Evolutionary conservation across 2,797 vertebrate species (phyloP), one percentile per base, ranked within the genome.

Genomic region (Antennarius maculatus): DNA sequence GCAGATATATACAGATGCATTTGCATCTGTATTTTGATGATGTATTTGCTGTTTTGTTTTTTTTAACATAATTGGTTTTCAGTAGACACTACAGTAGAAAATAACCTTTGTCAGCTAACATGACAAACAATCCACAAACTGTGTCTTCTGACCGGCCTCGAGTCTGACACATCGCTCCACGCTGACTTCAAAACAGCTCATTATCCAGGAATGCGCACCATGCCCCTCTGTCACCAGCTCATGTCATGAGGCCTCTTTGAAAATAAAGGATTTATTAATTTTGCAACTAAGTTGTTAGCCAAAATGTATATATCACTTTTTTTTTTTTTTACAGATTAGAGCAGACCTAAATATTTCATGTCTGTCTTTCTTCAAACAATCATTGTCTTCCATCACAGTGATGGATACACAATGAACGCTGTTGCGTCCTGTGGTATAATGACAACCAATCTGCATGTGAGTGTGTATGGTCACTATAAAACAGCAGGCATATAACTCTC

Each of bases 291-390:
- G 43, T 53, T 69, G 59, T 79, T 74, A 54, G 76, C 66, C 72
- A 69, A 53, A 69, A 74, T 66, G 45, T 69, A 79, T 66, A 62
- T 54, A 46, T 67, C 13, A 4, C 34, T 73, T 72, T 70, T 23
- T 23, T 23, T 23, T 52, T 61, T 69, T 61, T 72, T 45, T 27
- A 68, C 47, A 77, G 61, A 76, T 73, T 43, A 60, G 73, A 79
- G 60, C 84, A 90, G 88, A 81, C 46, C 70, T 56, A 71, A 84
- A 82, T 73, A 82, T 55, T 65, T 52, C 31, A 49, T 13, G 76
- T 81, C 88, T 89, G 89, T 52, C 52, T 81, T 79, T 74, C 58
- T 56, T 90, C 84, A 88, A 65, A 69, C 64, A 28, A 71, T 64
- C 60, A 48, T 37, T 69, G 53, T 75, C 71, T 66, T 88, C 79